Base-by-base conservation (phyloP, 2,113 vertebrate genomes). In the Rhinopithecus roxellana region DNA sequence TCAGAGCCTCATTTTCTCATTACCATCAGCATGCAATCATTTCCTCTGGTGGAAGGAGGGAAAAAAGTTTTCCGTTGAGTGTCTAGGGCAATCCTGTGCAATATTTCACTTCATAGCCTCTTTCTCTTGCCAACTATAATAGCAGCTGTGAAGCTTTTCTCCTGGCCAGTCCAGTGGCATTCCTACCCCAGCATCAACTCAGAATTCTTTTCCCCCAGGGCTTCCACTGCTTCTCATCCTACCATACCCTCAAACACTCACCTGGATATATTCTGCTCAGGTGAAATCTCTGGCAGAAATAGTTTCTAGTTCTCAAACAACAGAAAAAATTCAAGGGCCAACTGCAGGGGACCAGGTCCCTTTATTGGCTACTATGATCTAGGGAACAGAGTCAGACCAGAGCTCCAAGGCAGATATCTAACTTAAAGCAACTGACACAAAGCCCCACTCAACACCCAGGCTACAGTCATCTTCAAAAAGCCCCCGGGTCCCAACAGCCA, bases 401-500 rank as follows among this genome's bases (percentile, higher is more conserved):
- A 67, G 55, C 74, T 52, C 45, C 52, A 59, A 48, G 43, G 57
- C n/a, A n/a, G 5, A 59, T 87, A 55, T 93, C 90, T 82, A 6
- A 50, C 79, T 17, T 43, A 70, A 64, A 40, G n/a, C 1, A 8
- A 59, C 74, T 90, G 89, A 52, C 14, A n/a, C 32, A 83, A 93
- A 89, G 80, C 40, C 52, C 45, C 0, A 25, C 90, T 90, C 50
- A 78, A 77, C 70, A 90, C 40, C 20, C 30, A 55, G 5, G 20
- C 95, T 94, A 93, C 55, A 95, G 75, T 35, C 52, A 70, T 55
- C 72, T 90, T 95, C 92, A 90, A 95, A 94, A 95, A 94, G 72
- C 32, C 92, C 83, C 38, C 3, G 0, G 43, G n/a, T 93, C 64
- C 77, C 13, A 12, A 67, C 89, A 91, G 78, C 74, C 82, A 72